phyloP scores from a whole-genome alignment of 2,888 invertebrate species.

The Norana najaformis region DNA sequence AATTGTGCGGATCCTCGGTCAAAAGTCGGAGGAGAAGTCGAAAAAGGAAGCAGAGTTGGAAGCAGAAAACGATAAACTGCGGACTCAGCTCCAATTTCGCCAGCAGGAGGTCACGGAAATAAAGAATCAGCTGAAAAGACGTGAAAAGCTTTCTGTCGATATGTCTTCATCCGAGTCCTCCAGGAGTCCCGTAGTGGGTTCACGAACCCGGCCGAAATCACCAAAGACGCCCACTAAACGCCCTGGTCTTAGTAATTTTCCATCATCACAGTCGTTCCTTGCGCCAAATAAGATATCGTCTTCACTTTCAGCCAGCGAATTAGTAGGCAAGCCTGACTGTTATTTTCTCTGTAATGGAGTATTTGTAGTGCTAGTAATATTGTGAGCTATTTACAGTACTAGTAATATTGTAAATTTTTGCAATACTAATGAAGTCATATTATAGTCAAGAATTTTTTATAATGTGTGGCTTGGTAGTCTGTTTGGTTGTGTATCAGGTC shows the following conservation, averaged over 20 bases:
- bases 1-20: background rate
- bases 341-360: background rate
- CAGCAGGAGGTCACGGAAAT: background rate
- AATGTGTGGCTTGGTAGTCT: too few species aligned
- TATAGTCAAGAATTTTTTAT: too few species aligned
- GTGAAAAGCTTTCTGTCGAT: background rate
- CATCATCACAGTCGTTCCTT: constrained; percentile 2
- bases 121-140: constrained; percentile 5
- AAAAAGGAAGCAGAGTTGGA: background rate
- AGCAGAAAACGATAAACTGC: background rate
- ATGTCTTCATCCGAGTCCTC: background rate
- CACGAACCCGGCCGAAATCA: background rate
- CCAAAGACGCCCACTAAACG: background rate
- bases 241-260: background rate
- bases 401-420: too few species aligned
- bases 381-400: background rate
- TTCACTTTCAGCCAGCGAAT: background rate
- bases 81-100: background rate
- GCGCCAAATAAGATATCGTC: background rate
- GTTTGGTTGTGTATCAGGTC: too few species aligned
- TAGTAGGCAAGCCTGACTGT: background rate
- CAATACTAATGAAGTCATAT: too few species aligned
- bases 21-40: background rate
- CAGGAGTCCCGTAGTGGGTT: background rate
- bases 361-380: background rate